Conservation (phyloP, 2,888 invertebrate genomes). For the Drosophila percnosoma region DNA sequence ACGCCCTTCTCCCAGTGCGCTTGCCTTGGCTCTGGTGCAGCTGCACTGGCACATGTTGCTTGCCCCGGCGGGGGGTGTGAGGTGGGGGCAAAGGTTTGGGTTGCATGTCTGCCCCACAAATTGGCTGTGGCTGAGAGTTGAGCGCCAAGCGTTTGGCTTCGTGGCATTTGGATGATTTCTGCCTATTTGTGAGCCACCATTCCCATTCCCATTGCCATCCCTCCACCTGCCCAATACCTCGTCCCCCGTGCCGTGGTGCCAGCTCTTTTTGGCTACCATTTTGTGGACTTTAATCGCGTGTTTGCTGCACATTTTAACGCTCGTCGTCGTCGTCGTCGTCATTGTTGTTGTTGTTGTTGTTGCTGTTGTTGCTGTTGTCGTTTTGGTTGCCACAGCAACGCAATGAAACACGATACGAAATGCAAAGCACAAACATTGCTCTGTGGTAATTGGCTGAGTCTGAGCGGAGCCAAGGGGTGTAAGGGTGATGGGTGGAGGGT, state of each 20-base stretch:
- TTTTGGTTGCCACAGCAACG: slow-evolving; percentile 69
- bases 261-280: slow-evolving; percentile 21
- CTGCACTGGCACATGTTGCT: slow-evolving; percentile 64
- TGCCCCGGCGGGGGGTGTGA: neutral
- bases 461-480: slow-evolving; percentile 2
- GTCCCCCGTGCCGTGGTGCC: neutral
- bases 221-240: neutral
- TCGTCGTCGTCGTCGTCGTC: slow-evolving; percentile 46
- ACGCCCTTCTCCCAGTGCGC: neutral
- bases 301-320: slow-evolving; percentile 76
- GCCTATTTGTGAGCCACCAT: slow-evolving; percentile 59
- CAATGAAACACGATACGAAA: slow-evolving; percentile 54
- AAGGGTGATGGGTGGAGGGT: neutral
- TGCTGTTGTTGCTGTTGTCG: slow-evolving; percentile 1
- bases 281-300: slow-evolving; percentile 68
- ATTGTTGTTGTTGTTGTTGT: neutral
- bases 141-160: slow-evolving; percentile 48
- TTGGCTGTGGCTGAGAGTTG: slow-evolving; percentile 42
- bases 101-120: slow-evolving; percentile 45
- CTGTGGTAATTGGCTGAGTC: slow-evolving; percentile 33
- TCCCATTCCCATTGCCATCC: neutral
- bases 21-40: slow-evolving; percentile 53
- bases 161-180: slow-evolving; percentile 78
- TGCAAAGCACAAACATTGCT: slow-evolving; percentile 42
- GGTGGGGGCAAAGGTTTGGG: neutral